Base-by-base conservation (phyloP, 2,113 vertebrate genomes). In the Callocephalon fimbriatum region DNA sequence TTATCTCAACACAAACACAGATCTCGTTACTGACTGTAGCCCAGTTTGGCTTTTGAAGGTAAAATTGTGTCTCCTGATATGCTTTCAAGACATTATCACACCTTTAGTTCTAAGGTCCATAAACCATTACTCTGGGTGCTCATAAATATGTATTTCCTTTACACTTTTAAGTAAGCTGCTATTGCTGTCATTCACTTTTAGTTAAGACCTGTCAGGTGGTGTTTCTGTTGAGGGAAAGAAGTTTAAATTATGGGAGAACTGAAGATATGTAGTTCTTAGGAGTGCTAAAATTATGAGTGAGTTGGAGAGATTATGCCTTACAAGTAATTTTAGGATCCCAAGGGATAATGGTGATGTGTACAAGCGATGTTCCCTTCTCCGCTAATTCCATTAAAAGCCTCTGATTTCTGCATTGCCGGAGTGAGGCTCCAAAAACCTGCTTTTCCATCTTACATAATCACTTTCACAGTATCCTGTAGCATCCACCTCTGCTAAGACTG, bases 151-250 rank as follows among this genome's bases (percentile, higher is more conserved):
- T 81, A 97, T 96, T 95, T 86, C 85, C 81, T 90, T 94, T 95
- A 79, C 93, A 94, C 82, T 90, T 97, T 66, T 38, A 94, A 95
- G 78, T 94, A 97, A 97, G 80, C 96, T 95, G 76, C 85, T 97
- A 88, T 82, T 94, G 88, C 91, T 96, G 95, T 97, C 96, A 96
- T 95, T 98, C 95, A 95, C 80, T 97, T 95, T 75, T 87, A 93
- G 87, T 97, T 97, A 98, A 97, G 93, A 87, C 95, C 81, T 97
- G 97, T 97, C 96, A 97, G 76, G 93, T 95, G 65, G 75, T 96
- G 90, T 96, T 96, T 88, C 91, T 97, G 53, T 74, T 94, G 93
- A 96, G 94, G 87, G 62, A 77, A 92, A 81, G 72, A 90, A 96
- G n/a, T 96, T 93, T 91, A 97, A 97, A 94, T 97, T 96, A 83